Base-by-base conservation (phyloP, 2,888 invertebrate genomes). In the Lasioglossum malachurum region DNA sequence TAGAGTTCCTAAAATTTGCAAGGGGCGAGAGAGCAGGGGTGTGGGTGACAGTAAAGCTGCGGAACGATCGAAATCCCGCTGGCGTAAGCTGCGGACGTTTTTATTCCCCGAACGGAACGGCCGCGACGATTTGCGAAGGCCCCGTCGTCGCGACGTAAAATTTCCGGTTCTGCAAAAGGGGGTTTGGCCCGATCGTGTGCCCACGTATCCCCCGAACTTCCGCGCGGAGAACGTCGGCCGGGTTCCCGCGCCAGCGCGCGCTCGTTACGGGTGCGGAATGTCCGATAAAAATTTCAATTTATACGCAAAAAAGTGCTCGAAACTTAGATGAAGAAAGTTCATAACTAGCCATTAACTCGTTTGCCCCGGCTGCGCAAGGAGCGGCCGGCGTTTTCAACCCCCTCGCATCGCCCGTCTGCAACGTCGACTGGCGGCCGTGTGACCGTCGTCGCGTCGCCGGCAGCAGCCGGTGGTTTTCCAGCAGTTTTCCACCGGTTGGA, bases 301-400 rank as follows among this genome's bases (percentile, higher is more conserved):
- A 91, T 93, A 92, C 92, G 92, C 88, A 88, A 92, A 93, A 89
- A 92, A 91, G 87, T 91, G 87, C 87, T 88, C 82, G 90, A 91
- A 93, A 92, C 91, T 93, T 93, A 92, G 92, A 93, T 92, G 93
- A 93, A 93, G 93, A 93, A 93, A 92, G 93, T 93, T 93, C 92
- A 92, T 93, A 93, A 93, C 93, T 92, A 90, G 87, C 92, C 92
- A 93, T 93, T 93, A 93, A 92, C 91, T 92, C 91, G 91, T 91
- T 91, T 84, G 84, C 83, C 80, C 60, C 41, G 86, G 57, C 87
- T 75, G 86, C 79, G 35, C 79, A 60, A 81, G 74, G 72, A 73
- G 72, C 77, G 41, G 83, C 80, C 57, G 19, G 19, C 49, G 19
- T 84, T 87, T 87, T 80, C 87, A 79, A 3, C 27, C 27, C 27